Conservation (phyloP, 2,888 invertebrate genomes). For the Agonopterix subpropinquella region DNA sequence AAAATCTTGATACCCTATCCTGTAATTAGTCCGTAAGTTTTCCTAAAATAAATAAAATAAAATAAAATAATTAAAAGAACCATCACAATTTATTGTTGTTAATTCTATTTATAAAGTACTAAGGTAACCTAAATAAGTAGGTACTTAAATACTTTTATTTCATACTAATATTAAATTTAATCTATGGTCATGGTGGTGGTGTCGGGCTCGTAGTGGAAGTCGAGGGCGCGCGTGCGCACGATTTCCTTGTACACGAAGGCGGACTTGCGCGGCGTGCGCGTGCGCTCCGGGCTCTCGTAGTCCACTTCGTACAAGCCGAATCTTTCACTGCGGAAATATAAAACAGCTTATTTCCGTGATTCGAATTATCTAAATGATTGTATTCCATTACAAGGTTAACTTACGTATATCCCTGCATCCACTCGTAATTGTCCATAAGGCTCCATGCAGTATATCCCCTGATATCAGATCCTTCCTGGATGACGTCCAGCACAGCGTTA, state of each 20-base stretch:
- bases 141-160: no score
- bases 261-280: conserved; percentile 79
- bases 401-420: conserved; percentile 71
- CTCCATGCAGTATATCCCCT: conserved; percentile 75
- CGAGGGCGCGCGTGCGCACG: conserved; percentile 41
- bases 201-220: conserved; percentile 26
- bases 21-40: no score
- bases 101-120: no score
- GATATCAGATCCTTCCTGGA: conserved; percentile 53
- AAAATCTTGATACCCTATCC: no score
- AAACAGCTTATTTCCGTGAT: background rate
- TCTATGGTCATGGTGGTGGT: conserved; percentile 24
- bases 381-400: conserved; percentile 13
- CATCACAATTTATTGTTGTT: no score
- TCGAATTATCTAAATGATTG: no score
- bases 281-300: conserved; percentile 70
- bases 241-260: conserved; percentile 66
- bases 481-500: conserved; percentile 48
- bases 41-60: no score
- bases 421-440: conserved; percentile 79
- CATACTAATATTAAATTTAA: conserved; percentile 14
- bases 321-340: conserved; percentile 17
- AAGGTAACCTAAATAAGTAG: no score
- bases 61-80: no score
- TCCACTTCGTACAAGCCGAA: conserved; percentile 79